Percentiles rank a stretch among this genome's conserved stretches.
These are phyloP conservation scores for Dipus sagitta DNA, from an alignment of 2,797 vertebrate species.

Conservation along the genomic window DNA sequence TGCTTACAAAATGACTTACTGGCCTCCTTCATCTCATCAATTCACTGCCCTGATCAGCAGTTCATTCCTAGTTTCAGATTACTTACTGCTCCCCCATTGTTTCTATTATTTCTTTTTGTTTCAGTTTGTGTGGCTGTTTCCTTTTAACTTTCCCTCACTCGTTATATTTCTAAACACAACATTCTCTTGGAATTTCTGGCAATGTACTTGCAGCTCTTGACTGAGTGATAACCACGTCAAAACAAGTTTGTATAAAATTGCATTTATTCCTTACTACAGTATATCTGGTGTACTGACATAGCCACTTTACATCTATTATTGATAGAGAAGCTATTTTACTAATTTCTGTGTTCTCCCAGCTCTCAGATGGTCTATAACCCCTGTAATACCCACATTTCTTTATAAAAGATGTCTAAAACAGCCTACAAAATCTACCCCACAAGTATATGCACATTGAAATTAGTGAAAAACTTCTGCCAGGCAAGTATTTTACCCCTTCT, in stretches of 20 bases:
- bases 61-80: background rate
- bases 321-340: conserved; percentile 3
- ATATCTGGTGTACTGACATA: background rate
- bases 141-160: background rate
- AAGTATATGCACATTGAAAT: background rate
- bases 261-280: background rate
- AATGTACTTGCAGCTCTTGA: background rate
- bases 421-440: background rate
- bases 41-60: rapidly evolving
- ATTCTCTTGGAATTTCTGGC: conserved; percentile 31
- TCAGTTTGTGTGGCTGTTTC: background rate
- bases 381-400: background rate
- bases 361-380: background rate
- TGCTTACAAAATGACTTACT: background rate
- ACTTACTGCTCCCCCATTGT: background rate
- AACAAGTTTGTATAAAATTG: conserved; percentile 19
- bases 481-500: background rate
- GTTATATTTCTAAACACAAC: background rate
- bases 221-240: background rate
- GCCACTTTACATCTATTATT: background rate
- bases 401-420: background rate
- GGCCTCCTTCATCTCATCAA: background rate
- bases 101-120: too few species aligned
- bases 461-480: background rate
- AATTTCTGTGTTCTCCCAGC: background rate